These are phyloP conservation scores for Podocnemis expansa DNA, from an alignment of 2,113 vertebrate genomes.

Conservation along the genomic window DNA sequence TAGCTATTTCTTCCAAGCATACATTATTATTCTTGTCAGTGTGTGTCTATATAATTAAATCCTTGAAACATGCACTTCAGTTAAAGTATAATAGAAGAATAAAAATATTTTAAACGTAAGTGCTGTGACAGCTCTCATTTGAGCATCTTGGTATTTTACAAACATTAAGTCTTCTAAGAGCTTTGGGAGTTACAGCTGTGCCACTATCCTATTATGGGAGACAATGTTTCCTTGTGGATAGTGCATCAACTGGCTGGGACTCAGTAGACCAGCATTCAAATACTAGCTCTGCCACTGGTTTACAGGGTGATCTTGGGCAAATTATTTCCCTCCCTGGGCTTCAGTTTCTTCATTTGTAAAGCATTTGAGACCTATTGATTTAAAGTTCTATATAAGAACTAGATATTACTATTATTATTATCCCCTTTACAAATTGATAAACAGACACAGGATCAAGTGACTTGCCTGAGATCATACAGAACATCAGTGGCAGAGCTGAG, in stretches of 20 bases:
- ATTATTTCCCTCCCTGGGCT: background rate
- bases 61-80: background rate
- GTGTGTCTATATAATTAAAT: conserved; percentile 23
- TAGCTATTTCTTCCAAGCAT: background rate
- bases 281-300: background rate
- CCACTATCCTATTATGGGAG: background rate
- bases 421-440: background rate
- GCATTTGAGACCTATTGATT: background rate
- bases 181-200: background rate
- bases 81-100: background rate
- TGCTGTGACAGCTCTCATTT: background rate
- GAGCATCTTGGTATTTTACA: conserved; percentile 1
- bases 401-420: background rate
- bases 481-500: background rate
- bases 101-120: background rate
- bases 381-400: background rate
- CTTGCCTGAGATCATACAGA: background rate
- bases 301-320: background rate
- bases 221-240: background rate
- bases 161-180: conserved; percentile 1
- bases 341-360: background rate
- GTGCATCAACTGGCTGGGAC: too few relatives aligned
- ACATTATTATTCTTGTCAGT: background rate
- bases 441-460: background rate
- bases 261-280: too few relatives aligned